phyloP scores from a whole-genome alignment of 1,140 invertebrate species.

The Drosophila oshimai region DNA sequence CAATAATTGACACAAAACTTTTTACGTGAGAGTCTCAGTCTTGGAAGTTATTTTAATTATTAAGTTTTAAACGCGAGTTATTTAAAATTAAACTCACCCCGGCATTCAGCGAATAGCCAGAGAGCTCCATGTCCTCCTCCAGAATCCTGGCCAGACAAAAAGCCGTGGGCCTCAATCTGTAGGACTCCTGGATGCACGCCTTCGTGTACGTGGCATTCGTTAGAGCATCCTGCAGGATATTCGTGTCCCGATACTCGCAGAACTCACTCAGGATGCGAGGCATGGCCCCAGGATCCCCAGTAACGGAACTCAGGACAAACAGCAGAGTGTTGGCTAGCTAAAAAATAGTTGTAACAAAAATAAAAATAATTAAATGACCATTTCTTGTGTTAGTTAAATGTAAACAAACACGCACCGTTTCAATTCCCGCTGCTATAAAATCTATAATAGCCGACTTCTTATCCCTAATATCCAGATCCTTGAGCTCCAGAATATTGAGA shows the following conservation, averaged over 20 bases:
- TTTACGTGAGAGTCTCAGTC: too few relatives aligned
- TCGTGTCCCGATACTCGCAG: slow-evolving; percentile 84
- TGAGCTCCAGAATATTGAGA: slow-evolving; percentile 88
- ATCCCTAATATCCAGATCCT: slow-evolving; percentile 89
- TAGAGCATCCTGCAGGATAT: slow-evolving; percentile 86
- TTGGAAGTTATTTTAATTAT: too few relatives aligned
- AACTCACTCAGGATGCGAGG: slow-evolving; percentile 90
- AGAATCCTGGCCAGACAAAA: slow-evolving; percentile 91
- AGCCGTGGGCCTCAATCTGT: slow-evolving; percentile 92
- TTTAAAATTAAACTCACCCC: slow-evolving; percentile 86
- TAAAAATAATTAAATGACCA: too few relatives aligned
- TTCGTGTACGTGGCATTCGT: slow-evolving; percentile 89
- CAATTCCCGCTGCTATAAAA: slow-evolving; percentile 93
- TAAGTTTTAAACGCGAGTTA: too few relatives aligned
- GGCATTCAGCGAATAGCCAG: slow-evolving; percentile 89
- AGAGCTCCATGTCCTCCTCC: slow-evolving; percentile 89
- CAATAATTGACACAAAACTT: too few relatives aligned
- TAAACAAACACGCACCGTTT: slow-evolving; percentile 85
- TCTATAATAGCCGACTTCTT: slow-evolving; percentile 93
- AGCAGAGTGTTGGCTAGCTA: slow-evolving; percentile 92
- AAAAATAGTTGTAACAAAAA: background rate
- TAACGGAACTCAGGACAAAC: slow-evolving; percentile 90
- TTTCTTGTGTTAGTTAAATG: too few relatives aligned
- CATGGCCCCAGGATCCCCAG: slow-evolving; percentile 88
- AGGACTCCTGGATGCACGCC: slow-evolving; percentile 94